These are phyloP conservation scores for Lepilemur septentrionalis DNA, from an alignment of 2,797 vertebrate species.

Conservation along the genomic window DNA sequence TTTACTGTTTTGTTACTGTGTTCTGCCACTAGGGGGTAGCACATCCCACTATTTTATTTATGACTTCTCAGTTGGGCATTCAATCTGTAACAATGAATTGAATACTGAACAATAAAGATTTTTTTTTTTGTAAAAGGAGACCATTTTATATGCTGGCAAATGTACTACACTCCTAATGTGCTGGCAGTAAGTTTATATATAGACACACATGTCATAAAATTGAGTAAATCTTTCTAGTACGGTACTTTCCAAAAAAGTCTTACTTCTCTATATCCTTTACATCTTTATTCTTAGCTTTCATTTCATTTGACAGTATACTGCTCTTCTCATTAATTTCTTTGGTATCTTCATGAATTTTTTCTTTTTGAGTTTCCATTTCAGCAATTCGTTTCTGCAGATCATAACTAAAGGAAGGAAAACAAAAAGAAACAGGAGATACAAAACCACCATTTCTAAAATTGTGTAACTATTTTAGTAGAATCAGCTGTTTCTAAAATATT, in stretches of 20 bases:
- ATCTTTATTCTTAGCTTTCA: slow-evolving; percentile 91
- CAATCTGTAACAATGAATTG: background rate
- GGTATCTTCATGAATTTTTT: slow-evolving; percentile 91
- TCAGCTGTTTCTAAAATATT: slow-evolving; percentile 10
- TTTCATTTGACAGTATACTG: slow-evolving; percentile 88
- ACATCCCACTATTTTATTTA: background rate
- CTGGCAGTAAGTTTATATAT: background rate
- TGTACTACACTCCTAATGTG: background rate
- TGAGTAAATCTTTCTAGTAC: background rate
- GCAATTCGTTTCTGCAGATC: slow-evolving; percentile 91
- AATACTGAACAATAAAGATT: background rate
- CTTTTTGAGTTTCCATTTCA: slow-evolving; percentile 91
- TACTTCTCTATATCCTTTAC: slow-evolving; percentile 96
- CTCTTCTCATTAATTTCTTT: slow-evolving; percentile 93
- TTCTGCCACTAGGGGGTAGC: slow-evolving; percentile 53
- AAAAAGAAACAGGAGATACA: background rate
- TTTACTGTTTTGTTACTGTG: background rate
- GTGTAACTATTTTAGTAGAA: background rate
- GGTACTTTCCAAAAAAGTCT: slow-evolving; percentile 64
- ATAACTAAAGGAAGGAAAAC: slow-evolving; percentile 83
- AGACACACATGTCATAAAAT: background rate
- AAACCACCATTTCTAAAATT: slow-evolving; percentile 9
- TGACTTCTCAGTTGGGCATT: background rate
- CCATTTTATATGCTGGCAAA: slow-evolving; percentile 4
- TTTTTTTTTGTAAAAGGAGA: background rate